phyloP scores from a whole-genome alignment of 2,888 invertebrate species.

The Eurytoma adleriae region DNA sequence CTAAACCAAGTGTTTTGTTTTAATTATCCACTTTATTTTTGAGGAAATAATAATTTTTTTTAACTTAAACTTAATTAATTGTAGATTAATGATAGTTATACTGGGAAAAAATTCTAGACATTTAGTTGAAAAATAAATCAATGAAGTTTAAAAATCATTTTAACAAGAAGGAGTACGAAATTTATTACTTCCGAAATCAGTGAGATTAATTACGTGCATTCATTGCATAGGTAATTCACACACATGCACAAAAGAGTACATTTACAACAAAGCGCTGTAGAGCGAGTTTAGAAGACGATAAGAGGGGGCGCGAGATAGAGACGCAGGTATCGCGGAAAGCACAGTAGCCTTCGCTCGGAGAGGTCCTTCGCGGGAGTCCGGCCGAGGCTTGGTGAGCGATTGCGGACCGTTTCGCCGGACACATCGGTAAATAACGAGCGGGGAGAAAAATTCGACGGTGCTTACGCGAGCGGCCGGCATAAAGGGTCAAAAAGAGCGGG shows the following conservation, averaged over 20 bases:
- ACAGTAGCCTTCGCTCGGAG: neutral
- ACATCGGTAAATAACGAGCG: constrained; percentile 58
- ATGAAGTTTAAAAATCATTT: too few relatives aligned
- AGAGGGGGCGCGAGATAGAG: neutral
- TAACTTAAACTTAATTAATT: too few relatives aligned
- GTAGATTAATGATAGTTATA: too few relatives aligned
- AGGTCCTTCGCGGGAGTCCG: neutral
- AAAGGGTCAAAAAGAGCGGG: constrained; percentile 28
- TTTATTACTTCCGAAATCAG: too few relatives aligned
- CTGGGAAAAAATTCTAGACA: too few relatives aligned
- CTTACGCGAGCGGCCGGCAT: constrained; percentile 20
- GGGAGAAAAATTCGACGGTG: constrained; percentile 58
- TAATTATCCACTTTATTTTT: too few relatives aligned
- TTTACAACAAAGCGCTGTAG: neutral
- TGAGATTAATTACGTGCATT: too few relatives aligned
- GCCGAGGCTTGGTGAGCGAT: constrained; percentile 49
- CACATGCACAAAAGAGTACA: neutral
- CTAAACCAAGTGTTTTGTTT: too few relatives aligned
- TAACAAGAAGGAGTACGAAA: too few relatives aligned
- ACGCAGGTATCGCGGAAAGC: constrained; percentile 4
- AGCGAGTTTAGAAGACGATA: neutral
- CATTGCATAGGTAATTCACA: too few relatives aligned
- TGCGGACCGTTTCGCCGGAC: constrained; percentile 55
- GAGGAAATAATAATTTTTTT: too few relatives aligned
- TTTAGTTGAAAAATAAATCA: too few relatives aligned